Conservation (phyloP, 1,140 invertebrate species). For the Onthophagus taurus region DNA sequence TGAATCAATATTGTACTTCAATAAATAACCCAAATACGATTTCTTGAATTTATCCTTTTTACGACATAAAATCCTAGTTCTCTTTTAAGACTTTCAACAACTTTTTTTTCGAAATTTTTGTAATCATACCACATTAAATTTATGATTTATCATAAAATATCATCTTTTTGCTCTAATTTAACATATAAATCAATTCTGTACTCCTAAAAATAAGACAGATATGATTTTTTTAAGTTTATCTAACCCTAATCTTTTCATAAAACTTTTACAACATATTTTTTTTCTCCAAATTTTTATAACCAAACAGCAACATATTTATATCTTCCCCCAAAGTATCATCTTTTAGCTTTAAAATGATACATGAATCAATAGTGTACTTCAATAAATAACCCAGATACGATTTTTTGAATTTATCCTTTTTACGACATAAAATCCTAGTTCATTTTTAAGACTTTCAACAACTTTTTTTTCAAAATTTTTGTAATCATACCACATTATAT, state of each 20-base stretch:
- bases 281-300: background rate
- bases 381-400: background rate
- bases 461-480: background rate
- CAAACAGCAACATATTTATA: background rate
- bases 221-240: background rate
- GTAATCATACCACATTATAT: no score
- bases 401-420: background rate
- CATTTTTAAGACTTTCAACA: background rate
- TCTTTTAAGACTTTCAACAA: background rate
- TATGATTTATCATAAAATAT: background rate
- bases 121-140: background rate
- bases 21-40: conserved; percentile 19
- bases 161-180: background rate
- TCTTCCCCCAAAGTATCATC: background rate
- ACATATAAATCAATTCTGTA: background rate
- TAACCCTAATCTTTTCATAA: background rate
- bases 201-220: background rate
- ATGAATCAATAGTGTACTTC: background rate
- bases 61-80: background rate
- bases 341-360: background rate
- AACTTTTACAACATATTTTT: background rate
- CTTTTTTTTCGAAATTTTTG: background rate
- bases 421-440: background rate
- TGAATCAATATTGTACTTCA: no score
- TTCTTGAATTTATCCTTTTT: background rate